Evolutionary conservation across 1,140 invertebrate species (phyloP).

Genomic region (Paralvinella palmiformis): DNA sequence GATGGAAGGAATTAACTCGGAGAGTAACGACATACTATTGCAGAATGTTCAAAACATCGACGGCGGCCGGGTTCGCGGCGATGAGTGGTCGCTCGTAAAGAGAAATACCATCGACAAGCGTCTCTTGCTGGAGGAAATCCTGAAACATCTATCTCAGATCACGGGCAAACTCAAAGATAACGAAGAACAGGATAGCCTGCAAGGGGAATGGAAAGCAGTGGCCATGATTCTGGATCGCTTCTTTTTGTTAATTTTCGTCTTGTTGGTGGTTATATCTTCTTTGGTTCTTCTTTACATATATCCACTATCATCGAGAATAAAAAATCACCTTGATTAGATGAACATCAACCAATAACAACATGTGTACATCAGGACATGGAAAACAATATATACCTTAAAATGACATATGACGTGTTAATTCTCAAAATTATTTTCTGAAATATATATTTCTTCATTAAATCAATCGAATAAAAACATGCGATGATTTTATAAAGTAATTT

Average conservation of each 20-base stretch:
- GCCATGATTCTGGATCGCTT: slow-evolving; percentile 98
- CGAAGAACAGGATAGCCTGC: slow-evolving; percentile 9
- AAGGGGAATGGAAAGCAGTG: slow-evolving; percentile 92
- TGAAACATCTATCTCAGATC: slow-evolving; percentile 2
- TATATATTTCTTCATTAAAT: too few species aligned
- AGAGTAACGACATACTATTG: neutral
- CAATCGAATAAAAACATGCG: too few species aligned
- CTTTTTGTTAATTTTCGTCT: slow-evolving; percentile 85
- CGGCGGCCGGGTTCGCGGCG: neutral
- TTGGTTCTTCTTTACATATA: slow-evolving; percentile 4
- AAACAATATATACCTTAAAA: too few species aligned
- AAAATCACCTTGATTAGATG: too few species aligned
- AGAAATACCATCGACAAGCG: neutral
- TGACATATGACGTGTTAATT: too few species aligned
- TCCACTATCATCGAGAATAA: neutral
- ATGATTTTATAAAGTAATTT: too few species aligned
- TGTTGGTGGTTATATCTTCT: slow-evolving; percentile 5
- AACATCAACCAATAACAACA: too few species aligned
- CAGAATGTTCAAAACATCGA: neutral
- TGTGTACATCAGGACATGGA: too few species aligned
- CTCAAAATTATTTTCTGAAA: too few species aligned
- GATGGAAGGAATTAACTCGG: neutral
- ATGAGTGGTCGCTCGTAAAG: neutral
- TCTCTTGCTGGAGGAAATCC: slow-evolving; percentile 4
- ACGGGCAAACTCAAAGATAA: slow-evolving; percentile 6